A percentile compares a stretch with the other conserved stretches of the same genome.
Conservation (phyloP, 1,140 invertebrate genomes). For the Campoletis sonorensis region DNA sequence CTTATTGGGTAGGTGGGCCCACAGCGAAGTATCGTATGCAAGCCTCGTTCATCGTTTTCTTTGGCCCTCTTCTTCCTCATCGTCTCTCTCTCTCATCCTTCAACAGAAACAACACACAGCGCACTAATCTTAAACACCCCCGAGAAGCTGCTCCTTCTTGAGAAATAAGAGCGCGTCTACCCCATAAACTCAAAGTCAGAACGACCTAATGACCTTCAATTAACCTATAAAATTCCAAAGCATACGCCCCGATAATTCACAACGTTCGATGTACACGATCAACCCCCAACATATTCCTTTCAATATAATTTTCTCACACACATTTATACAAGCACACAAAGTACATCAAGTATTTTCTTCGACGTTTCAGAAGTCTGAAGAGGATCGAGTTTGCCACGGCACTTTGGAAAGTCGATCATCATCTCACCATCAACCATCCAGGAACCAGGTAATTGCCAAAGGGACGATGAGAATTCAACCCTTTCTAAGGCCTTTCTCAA, state of each 20-base stretch:
- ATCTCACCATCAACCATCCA: conserved; percentile 3
- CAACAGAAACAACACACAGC: background rate
- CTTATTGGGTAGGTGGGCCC: conserved; percentile 67
- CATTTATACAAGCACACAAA: conserved; percentile 45
- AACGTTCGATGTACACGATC: background rate
- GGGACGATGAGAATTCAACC: conserved; percentile 32
- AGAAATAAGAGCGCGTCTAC: conserved; percentile 14
- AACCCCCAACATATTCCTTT: background rate
- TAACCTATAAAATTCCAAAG: background rate
- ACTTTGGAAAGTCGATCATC: conserved; percentile 47
- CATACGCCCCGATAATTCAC: background rate
- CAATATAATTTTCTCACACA: conserved; percentile 21
- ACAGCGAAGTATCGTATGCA: conserved; percentile 55
- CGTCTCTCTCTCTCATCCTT: background rate
- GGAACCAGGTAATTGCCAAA: conserved; percentile 17
- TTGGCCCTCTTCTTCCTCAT: background rate
- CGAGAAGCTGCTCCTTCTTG: conserved; percentile 7
- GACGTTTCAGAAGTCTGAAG: conserved; percentile 48
- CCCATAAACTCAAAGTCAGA: background rate
- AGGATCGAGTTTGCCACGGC: conserved; percentile 44
- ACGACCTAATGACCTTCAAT: background rate
- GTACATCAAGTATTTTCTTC: conserved; percentile 63
- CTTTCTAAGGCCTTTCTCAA: conserved; percentile 7
- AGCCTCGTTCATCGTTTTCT: conserved; percentile 49
- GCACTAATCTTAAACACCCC: conserved; percentile 35